These are phyloP conservation scores for Esox masquinongy DNA, from an alignment of 2,797 vertebrate species.

Conservation along the genomic window DNA sequence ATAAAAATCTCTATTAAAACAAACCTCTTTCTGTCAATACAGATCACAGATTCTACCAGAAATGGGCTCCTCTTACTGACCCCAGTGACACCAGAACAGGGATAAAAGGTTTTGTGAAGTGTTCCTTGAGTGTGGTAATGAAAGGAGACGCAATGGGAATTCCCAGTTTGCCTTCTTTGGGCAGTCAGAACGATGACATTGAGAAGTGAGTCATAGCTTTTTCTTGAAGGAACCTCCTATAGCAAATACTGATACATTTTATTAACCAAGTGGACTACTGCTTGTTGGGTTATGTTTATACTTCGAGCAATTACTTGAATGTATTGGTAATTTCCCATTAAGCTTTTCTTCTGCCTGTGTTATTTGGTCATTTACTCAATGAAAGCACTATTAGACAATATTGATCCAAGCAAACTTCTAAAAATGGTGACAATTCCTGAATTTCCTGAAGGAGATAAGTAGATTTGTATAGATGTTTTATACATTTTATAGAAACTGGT, in stretches of 20 bases:
- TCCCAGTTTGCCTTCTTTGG: slow-evolving; percentile 64
- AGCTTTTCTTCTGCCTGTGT: not conserved
- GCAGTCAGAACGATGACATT: slow-evolving; percentile 79
- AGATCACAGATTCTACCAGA: slow-evolving; percentile 94
- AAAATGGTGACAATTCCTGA: not conserved
- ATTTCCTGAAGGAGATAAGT: not conserved
- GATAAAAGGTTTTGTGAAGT: slow-evolving; percentile 90
- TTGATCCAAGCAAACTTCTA: not conserved
- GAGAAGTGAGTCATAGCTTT: slow-evolving; percentile 79
- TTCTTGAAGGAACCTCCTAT: not conserved
- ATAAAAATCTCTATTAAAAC: not conserved
- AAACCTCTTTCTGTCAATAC: slow-evolving; percentile 15
- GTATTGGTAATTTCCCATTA: not conserved
- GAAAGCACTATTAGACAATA: not conserved
- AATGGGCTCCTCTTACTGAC: slow-evolving; percentile 93
- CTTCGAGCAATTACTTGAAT: not conserved
- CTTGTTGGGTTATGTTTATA: not conserved
- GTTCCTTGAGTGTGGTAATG: slow-evolving; percentile 81
- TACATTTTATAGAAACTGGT: not conserved
- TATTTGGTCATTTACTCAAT: not conserved
- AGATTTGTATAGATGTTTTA: not conserved
- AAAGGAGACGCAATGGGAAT: slow-evolving; percentile 79
- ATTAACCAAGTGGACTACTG: not conserved
- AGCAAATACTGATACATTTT: not conserved
- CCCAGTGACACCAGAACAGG: slow-evolving; percentile 86